phyloP scores from a whole-genome alignment of 2,797 vertebrate genomes.

The Acanthiza pusilla region DNA sequence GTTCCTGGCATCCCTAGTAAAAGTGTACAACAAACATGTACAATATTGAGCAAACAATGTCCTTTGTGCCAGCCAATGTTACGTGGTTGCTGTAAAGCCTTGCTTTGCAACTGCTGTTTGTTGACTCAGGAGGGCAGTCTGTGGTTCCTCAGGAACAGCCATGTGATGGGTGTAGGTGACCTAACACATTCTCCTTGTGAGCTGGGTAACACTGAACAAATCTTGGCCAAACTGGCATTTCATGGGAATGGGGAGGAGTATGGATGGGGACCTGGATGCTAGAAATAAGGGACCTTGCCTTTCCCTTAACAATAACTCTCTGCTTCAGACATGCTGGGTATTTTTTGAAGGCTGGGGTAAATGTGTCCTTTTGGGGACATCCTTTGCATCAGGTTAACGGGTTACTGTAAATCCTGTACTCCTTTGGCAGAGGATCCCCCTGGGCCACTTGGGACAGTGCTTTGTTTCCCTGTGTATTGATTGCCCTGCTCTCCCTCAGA shows the following conservation, averaged over 20 bases:
- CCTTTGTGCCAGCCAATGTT: background rate
- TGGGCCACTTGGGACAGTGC: background rate
- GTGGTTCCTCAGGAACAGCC: background rate
- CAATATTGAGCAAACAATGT: background rate
- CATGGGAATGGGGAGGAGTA: background rate
- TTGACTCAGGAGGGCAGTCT: background rate
- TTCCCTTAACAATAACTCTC: background rate
- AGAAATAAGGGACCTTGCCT: background rate
- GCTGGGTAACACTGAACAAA: background rate
- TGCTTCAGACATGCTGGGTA: background rate
- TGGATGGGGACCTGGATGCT: background rate
- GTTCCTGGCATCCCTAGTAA: background rate
- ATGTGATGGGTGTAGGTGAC: background rate
- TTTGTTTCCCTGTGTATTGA: background rate
- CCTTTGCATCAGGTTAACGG: background rate
- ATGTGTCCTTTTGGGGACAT: background rate
- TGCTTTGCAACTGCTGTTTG: background rate
- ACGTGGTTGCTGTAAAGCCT: background rate
- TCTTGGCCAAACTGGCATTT: background rate
- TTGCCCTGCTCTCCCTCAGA: background rate
- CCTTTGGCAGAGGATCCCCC: background rate
- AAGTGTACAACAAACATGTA: accelerated
- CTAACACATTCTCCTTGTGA: background rate
- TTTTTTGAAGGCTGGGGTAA: background rate
- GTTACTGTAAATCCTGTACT: background rate